A percentile compares a stretch with the other conserved stretches of the same genome.
Conservation (phyloP, 2,113 vertebrate species). For the Centrocercus urophasianus region DNA sequence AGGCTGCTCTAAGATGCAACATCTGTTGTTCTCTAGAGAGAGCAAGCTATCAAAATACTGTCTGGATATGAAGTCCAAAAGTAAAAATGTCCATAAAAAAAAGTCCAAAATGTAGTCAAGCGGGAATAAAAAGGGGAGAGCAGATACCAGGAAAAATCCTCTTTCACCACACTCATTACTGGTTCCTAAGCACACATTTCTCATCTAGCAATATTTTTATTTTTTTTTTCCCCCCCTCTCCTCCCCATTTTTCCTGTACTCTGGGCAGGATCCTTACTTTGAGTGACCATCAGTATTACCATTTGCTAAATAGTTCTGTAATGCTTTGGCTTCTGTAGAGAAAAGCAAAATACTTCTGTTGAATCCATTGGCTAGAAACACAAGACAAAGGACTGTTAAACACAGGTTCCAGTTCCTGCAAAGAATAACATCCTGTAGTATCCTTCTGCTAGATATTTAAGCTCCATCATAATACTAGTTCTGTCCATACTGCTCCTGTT, state of each 20-base stretch:
- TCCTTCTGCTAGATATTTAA: not conserved
- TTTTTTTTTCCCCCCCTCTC: no score
- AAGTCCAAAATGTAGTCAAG: not conserved
- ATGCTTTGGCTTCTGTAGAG: fast-evolving
- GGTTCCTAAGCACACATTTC: not conserved
- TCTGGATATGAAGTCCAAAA: not conserved
- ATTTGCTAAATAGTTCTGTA: not conserved
- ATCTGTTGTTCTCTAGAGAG: not conserved
- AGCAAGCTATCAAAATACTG: not conserved
- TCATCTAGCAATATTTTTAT: not conserved
- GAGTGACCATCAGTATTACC: not conserved
- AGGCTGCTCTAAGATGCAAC: not conserved
- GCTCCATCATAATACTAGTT: not conserved
- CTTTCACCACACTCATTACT: not conserved
- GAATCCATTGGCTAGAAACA: not conserved
- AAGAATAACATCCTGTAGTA: not conserved
- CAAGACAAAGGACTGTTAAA: not conserved
- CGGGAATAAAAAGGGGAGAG: not conserved
- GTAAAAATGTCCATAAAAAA: no score
- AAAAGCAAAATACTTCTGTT: not conserved
- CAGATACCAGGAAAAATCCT: not conserved
- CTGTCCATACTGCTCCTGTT: not conserved
- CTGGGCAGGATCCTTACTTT: not conserved
- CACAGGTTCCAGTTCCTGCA: not conserved
- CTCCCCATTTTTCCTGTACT: not conserved